These are phyloP conservation scores for Antechinus flavipes DNA, from an alignment of 2,113 vertebrate species.

Conservation along the genomic window DNA sequence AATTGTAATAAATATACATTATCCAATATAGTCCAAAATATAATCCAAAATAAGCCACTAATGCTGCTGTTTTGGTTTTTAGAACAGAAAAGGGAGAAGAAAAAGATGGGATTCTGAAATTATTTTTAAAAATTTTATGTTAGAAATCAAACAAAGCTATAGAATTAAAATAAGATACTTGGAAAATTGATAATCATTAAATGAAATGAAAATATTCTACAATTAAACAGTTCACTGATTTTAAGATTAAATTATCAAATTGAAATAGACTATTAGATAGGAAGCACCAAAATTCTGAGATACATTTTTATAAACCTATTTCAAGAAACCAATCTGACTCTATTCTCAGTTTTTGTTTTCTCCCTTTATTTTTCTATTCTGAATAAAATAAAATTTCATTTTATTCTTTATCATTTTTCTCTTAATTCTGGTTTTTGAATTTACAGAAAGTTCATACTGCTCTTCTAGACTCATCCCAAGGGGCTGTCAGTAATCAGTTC, in stretches of 20 bases:
- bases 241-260: background rate
- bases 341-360: background rate
- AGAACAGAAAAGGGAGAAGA: background rate
- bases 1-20: background rate
- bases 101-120: background rate
- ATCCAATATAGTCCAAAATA: background rate
- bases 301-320: background rate
- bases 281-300: background rate
- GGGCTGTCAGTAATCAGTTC: background rate
- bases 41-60: background rate
- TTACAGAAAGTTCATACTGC: background rate
- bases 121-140: background rate
- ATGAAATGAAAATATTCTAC: background rate
- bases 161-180: background rate
- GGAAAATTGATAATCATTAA: background rate
- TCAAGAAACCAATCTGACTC: background rate
- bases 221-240: background rate
- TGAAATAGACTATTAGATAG: background rate
- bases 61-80: background rate
- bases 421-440: background rate
- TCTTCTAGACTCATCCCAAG: background rate
- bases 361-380: background rate
- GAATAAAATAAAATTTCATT: background rate
- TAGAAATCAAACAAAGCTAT: background rate
- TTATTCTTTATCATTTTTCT: background rate